phyloP scores from a whole-genome alignment of 2,888 invertebrate species.

The Fragum fragum region DNA sequence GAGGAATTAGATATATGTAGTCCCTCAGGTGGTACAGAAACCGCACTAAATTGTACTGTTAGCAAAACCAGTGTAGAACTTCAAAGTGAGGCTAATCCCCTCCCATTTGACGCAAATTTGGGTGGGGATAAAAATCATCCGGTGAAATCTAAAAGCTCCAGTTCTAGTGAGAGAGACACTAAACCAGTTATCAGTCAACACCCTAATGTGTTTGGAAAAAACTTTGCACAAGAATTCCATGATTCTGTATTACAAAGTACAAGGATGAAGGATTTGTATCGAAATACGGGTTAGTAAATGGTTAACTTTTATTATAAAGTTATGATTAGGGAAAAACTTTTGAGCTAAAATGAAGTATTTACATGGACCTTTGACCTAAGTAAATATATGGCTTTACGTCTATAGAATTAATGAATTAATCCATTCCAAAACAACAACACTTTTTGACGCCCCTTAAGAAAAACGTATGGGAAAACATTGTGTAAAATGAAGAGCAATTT shows the following conservation, averaged over 20 bases:
- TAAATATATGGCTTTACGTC: too few relatives aligned
- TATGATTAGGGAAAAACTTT: too few relatives aligned
- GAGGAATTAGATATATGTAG: conserved; percentile 19
- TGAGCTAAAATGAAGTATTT: too few relatives aligned
- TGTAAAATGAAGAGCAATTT: too few relatives aligned
- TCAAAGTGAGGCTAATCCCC: conserved; percentile 22
- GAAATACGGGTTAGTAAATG: conserved; percentile 53
- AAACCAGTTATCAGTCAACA: conserved; percentile 31
- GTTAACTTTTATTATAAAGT: too few relatives aligned
- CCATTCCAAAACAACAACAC: too few relatives aligned
- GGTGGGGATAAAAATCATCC: conserved; percentile 28
- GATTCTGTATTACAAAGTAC: conserved; percentile 86
- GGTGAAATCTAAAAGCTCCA: not conserved
- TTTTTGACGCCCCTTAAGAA: too few relatives aligned
- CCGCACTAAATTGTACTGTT: not conserved
- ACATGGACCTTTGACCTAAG: too few relatives aligned
- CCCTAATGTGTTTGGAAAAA: conserved; percentile 71
- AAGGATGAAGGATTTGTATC: conserved; percentile 80
- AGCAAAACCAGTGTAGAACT: not conserved
- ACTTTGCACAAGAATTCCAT: conserved; percentile 87
- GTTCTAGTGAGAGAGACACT: conserved; percentile 13
- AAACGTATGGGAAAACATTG: too few relatives aligned
- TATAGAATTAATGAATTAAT: too few relatives aligned
- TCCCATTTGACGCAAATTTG: conserved; percentile 16
- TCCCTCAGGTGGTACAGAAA: not conserved